Conservation (phyloP, 2,797 vertebrate genomes). For the Semotilus atromaculatus region DNA sequence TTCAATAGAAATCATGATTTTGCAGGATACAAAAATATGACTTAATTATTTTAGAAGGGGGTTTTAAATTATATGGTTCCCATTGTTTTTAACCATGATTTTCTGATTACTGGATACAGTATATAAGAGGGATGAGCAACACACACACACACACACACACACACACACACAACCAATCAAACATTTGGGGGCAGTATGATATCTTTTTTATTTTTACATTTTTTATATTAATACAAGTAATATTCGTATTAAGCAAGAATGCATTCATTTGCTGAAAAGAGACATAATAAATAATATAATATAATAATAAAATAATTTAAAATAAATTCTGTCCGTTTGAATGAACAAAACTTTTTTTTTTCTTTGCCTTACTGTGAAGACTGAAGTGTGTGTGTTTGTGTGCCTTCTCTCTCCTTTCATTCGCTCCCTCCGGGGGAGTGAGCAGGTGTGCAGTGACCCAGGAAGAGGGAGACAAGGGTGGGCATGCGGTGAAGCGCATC, state of each 20-base stretch:
- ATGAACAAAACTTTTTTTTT: too few species aligned
- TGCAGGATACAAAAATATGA: too few species aligned
- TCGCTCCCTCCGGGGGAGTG: conserved; percentile 19
- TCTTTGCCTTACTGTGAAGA: not conserved
- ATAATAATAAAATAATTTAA: too few species aligned
- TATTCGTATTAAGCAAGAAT: not conserved
- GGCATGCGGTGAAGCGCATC: conserved; percentile 46
- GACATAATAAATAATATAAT: too few species aligned
- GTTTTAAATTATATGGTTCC: not conserved
- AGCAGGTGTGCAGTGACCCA: conserved; percentile 49
- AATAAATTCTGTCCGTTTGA: not conserved
- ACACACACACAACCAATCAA: not conserved
- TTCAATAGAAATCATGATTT: not conserved
- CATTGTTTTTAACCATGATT: not conserved
- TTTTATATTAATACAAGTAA: not conserved
- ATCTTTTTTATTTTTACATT: not conserved
- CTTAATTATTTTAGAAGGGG: not conserved
- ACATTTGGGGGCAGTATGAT: not conserved
- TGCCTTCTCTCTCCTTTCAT: conserved; percentile 34
- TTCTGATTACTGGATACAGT: not conserved
- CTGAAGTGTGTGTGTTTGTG: not conserved
- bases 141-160: not conserved
- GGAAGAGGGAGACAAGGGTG: conserved; percentile 39
- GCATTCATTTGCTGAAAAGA: not conserved
- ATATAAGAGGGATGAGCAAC: not conserved